A percentile compares a stretch with the other conserved stretches of the same genome.
These are phyloP conservation scores for Chaenodraco wilsoni DNA, from an alignment of 2,797 vertebrate species.

Conservation along the genomic window DNA sequence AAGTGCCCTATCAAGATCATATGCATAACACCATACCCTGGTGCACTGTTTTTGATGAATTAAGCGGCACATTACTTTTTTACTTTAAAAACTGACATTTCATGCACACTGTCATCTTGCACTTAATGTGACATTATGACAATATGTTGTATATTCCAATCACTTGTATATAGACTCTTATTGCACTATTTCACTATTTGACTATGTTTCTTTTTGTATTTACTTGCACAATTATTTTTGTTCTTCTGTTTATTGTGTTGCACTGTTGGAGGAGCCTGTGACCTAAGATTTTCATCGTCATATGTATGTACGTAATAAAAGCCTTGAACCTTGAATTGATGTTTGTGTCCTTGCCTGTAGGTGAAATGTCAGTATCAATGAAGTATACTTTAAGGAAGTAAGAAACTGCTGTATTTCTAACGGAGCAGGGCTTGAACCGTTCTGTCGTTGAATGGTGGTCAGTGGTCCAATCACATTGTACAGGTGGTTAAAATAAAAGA, in stretches of 20 bases:
- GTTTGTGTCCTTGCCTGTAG: not conserved
- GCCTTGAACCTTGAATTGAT: not conserved
- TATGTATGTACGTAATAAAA: too few species aligned
- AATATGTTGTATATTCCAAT: not conserved
- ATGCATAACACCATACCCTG: not conserved
- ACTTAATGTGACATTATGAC: not conserved
- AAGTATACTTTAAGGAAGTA: not conserved
- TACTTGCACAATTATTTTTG: too few species aligned
- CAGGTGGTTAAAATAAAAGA: constrained; percentile 31
- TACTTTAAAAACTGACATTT: not conserved
- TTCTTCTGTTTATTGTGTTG: too few species aligned
- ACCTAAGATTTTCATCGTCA: too few species aligned
- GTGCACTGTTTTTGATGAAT: not conserved
- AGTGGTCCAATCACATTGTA: constrained; percentile 27
- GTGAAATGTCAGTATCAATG: constrained; percentile 10
- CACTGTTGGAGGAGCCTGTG: too few species aligned
- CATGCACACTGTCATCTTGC: not conserved
- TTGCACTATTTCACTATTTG: too few species aligned
- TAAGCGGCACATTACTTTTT: not conserved
- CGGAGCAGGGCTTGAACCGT: constrained; percentile 1
- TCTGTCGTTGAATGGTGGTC: constrained; percentile 7
- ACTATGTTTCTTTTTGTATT: too few species aligned
- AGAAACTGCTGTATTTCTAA: not conserved
- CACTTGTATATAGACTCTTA: too few species aligned
- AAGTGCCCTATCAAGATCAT: not conserved